Percentiles rank a stretch among this genome's conserved stretches.
phyloP scores from a whole-genome alignment of 2,113 vertebrate species.

The Phocoena phocoena region DNA sequence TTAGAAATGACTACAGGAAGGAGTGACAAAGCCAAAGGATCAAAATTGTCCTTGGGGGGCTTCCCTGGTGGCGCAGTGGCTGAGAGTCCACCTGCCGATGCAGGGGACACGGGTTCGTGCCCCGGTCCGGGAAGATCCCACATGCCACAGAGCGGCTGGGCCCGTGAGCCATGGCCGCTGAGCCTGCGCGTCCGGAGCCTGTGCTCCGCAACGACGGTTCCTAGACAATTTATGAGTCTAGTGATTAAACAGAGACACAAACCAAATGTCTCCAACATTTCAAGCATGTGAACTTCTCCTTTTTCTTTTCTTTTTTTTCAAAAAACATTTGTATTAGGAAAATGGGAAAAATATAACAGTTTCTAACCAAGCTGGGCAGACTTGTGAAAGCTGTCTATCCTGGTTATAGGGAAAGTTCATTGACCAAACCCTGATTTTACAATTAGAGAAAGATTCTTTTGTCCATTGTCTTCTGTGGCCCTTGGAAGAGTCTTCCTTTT shows the following conservation, averaged over 20 bases:
- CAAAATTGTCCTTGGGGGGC: not conserved
- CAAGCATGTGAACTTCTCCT: not conserved
- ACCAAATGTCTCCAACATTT: conserved; percentile 36
- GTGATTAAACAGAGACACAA: not conserved
- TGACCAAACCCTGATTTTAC: not conserved
- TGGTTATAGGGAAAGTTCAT: not conserved
- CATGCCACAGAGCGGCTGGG: too few species aligned
- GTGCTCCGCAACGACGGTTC: not conserved
- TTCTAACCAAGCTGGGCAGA: not conserved
- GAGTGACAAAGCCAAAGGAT: not conserved
- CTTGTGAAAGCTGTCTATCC: not conserved
- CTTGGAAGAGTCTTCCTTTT: not conserved
- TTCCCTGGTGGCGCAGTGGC: too few species aligned
- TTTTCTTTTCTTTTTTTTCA: not conserved
- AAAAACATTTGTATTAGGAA: conserved; percentile 20
- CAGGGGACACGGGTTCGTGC: too few species aligned
- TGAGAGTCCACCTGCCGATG: too few species aligned
- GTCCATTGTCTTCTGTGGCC: not conserved
- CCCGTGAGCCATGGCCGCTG: too few species aligned
- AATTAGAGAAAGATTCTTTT: not conserved
- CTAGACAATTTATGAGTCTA: not conserved
- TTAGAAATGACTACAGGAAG: not conserved
- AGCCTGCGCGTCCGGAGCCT: too few species aligned
- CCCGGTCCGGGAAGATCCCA: too few species aligned
- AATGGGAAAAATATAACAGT: not conserved